phyloP scores from a whole-genome alignment of 2,113 vertebrate genomes.

The Pimephales promelas region DNA sequence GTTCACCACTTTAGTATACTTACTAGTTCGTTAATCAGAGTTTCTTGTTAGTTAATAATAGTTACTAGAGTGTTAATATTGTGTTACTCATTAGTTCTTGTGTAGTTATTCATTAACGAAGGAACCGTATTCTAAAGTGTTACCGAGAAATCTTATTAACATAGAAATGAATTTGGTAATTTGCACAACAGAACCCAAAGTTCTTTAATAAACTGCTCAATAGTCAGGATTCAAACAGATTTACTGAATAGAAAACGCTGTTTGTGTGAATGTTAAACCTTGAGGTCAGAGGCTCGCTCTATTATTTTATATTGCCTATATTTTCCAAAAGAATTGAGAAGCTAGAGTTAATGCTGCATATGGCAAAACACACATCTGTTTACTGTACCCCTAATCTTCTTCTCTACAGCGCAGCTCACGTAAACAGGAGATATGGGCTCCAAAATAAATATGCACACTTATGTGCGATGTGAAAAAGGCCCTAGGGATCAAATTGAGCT shows the following conservation, averaged over 20 bases:
- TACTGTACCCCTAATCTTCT: not conserved
- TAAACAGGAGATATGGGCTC: not conserved
- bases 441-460: not conserved
- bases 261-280: not conserved
- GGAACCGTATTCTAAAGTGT: no score
- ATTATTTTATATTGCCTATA: not conserved
- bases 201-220: not conserved
- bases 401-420: not conserved
- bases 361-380: not conserved
- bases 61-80: no score
- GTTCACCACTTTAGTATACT: no score
- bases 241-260: not conserved
- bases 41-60: no score
- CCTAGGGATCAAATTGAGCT: slow-evolving; percentile 66
- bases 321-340: not conserved
- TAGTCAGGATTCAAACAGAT: not conserved
- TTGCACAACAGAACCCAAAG: not conserved
- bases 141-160: not conserved
- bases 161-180: not conserved
- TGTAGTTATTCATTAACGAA: no score
- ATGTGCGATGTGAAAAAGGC: not conserved
- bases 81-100: no score
- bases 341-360: not conserved
- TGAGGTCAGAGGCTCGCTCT: not conserved
- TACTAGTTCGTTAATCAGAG: no score